phyloP scores from a whole-genome alignment of 2,888 invertebrate genomes.

The Norana najaformis region DNA sequence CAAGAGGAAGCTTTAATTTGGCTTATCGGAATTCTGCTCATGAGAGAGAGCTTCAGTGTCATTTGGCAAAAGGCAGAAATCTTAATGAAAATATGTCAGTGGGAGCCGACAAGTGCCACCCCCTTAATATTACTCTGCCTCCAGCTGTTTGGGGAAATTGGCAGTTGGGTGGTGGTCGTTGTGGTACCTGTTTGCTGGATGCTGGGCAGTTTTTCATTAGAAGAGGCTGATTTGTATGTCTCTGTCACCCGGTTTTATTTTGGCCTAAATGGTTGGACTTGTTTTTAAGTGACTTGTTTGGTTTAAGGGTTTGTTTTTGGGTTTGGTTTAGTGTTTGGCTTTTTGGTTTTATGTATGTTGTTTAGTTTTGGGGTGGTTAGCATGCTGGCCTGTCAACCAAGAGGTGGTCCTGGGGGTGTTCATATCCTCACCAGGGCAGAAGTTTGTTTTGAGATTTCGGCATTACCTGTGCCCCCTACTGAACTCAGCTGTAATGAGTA shows the following conservation, averaged over 20 bases:
- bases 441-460: too few relatives aligned
- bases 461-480: too few relatives aligned
- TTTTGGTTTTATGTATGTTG: neutral
- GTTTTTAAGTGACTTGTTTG: too few relatives aligned
- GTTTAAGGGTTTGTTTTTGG: too few relatives aligned
- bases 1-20: neutral
- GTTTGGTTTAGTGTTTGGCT: neutral
- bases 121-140: neutral
- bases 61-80: neutral
- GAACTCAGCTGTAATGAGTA: too few relatives aligned
- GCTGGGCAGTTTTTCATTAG: neutral
- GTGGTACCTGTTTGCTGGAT: neutral
- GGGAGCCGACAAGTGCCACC: neutral
- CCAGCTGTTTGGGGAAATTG: neutral
- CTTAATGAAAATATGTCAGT: conserved; percentile 5
- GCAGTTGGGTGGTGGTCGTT: neutral
- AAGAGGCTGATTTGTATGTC: neutral
- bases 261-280: neutral
- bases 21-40: neutral
- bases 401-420: too few relatives aligned
- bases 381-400: too few relatives aligned
- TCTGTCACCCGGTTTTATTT: too few relatives aligned
- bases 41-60: neutral
- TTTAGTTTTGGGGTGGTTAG: neutral
- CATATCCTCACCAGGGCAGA: too few relatives aligned